Evolutionary conservation across 2,797 vertebrate genomes (phyloP).

Genomic region (Psittacula echo): DNA sequence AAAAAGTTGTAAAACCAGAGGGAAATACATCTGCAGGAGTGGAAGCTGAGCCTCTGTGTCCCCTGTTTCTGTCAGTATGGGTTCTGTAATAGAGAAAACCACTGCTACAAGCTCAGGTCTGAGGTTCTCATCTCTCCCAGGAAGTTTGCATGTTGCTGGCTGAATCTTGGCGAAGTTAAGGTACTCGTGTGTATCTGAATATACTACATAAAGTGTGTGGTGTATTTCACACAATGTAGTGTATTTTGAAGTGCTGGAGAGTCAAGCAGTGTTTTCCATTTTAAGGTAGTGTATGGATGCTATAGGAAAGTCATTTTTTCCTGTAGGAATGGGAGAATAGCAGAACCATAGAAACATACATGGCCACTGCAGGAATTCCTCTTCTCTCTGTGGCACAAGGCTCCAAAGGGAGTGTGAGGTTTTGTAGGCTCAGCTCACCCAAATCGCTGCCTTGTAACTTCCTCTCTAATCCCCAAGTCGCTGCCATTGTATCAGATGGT

Average conservation of each 20-base stretch:
- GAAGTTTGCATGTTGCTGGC: not conserved
- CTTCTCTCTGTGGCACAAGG: not conserved
- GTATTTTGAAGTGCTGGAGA: not conserved
- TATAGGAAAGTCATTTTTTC: not conserved
- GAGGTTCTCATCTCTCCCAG: not conserved
- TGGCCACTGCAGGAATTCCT: conserved; percentile 27
- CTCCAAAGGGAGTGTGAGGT: not conserved
- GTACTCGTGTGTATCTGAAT: not conserved
- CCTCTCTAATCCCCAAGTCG: conserved; percentile 43
- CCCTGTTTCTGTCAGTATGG: not conserved
- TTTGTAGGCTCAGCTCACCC: conserved; percentile 28
- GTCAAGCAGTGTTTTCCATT: not conserved
- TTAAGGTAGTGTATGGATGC: not conserved
- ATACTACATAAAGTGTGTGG: fast-evolving
- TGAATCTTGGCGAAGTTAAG: not conserved
- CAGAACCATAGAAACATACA: not conserved
- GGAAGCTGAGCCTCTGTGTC: not conserved
- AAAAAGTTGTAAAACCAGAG: conserved; percentile 1
- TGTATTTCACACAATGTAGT: not conserved
- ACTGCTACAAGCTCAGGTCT: fast-evolving
- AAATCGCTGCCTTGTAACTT: conserved; percentile 42
- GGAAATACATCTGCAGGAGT: not conserved
- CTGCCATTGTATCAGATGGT: not conserved
- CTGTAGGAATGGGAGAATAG: not conserved
- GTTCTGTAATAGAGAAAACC: not conserved